A percentile compares a stretch with the other conserved stretches of the same genome.
Evolutionary conservation across 2,888 invertebrate species (phyloP).

Genomic region (Dasypolia templi): DNA sequence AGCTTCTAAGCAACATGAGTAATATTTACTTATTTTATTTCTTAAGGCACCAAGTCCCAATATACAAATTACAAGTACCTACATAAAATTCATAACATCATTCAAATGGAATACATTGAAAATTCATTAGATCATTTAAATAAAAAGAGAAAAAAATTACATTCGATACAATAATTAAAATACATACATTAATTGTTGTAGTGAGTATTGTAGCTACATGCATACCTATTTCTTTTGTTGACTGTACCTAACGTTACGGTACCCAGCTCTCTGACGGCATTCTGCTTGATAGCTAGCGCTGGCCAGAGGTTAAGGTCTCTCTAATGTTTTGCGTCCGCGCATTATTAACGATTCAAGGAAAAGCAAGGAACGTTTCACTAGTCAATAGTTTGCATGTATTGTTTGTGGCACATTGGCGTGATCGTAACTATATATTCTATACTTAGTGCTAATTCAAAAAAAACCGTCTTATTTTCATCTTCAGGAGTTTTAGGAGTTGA

Average conservation of each 20-base stretch:
- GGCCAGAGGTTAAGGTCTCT: constrained; percentile 42
- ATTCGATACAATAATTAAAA: no score
- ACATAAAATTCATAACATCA: no score
- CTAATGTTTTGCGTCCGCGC: background rate
- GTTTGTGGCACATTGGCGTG: background rate
- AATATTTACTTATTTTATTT: no score
- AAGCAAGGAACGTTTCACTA: background rate
- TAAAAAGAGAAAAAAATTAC: no score
- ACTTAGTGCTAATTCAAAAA: background rate
- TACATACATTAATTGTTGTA: no score
- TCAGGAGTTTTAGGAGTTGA: background rate
- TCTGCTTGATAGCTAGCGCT: constrained; percentile 22
- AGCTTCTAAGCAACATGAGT: no score
- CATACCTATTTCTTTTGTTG: background rate
- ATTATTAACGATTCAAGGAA: constrained; percentile 18
- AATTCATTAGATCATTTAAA: no score
- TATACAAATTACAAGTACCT: no score
- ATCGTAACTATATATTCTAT: background rate
- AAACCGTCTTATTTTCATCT: background rate
- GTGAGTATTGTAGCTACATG: background rate
- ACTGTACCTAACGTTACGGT: constrained; percentile 23
- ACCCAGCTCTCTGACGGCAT: constrained; percentile 22
- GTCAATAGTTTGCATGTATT: background rate
- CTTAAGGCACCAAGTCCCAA: no score
- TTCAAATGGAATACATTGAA: no score